Evolutionary conservation across 2,113 vertebrate species (phyloP).

Genomic region (Neodon shergylaensis): DNA sequence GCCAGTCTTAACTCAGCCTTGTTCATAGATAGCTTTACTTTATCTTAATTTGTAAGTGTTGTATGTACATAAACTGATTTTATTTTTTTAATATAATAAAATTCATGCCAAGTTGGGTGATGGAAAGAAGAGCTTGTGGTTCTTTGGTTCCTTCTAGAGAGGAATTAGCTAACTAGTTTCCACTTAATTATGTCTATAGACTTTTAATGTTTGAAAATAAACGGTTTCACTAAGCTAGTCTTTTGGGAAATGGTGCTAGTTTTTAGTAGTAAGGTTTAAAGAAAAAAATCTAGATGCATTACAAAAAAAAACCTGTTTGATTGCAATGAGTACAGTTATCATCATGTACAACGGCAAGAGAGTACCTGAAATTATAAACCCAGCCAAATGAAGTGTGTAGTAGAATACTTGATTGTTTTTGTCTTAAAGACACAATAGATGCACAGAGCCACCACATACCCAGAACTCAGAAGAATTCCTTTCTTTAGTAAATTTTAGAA

Average conservation of each 20-base stretch:
- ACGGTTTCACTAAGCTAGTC: neutral
- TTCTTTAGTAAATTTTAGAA: neutral
- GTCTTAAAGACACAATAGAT: neutral
- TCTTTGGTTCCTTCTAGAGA: neutral
- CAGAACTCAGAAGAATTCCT: neutral
- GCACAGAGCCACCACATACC: too few species aligned
- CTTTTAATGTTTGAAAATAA: neutral
- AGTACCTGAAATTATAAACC: constrained; percentile 4
- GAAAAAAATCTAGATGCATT: neutral
- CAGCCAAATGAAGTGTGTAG: neutral
- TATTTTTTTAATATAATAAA: constrained; percentile 12
- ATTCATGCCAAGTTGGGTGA: neutral
- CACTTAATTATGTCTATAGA: neutral
- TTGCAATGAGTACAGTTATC: neutral
- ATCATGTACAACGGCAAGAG: neutral
- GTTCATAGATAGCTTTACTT: neutral
- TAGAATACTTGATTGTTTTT: neutral
- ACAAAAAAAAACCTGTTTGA: neutral
- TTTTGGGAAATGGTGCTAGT: neutral
- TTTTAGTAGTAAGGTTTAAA: neutral
- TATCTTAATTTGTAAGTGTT: neutral
- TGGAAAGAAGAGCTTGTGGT: neutral
- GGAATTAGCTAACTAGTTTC: neutral
- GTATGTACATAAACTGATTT: neutral
- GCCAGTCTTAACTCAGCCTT: neutral